Percentiles rank a stretch among this genome's conserved stretches.
Conservation (phyloP, 1,140 invertebrate species). For the Trichogramma pretiosum region DNA sequence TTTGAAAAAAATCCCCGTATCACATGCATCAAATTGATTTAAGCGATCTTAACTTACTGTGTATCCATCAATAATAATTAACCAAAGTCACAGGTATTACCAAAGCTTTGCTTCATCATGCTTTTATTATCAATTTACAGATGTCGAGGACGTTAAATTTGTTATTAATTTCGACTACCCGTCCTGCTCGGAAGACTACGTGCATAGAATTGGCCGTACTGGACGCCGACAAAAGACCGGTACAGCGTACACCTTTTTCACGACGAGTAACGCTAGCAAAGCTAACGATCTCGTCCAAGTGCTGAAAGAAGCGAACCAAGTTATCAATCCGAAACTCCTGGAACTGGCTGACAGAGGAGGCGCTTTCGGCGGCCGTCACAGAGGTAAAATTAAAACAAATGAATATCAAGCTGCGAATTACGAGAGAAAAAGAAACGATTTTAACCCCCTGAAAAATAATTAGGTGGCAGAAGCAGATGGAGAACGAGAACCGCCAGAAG, state of each 20-base stretch:
- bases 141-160: slow-evolving; percentile 99
- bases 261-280: slow-evolving; percentile 83
- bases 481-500: slow-evolving; percentile 32
- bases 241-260: slow-evolving; percentile 98
- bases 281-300: slow-evolving; percentile 87
- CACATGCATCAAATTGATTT: no score
- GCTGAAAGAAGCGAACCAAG: slow-evolving; percentile 90
- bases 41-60: no score
- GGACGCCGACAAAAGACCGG: slow-evolving; percentile 90
- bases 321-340: slow-evolving; percentile 64
- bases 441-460: no score
- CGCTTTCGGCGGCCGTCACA: slow-evolving; percentile 35
- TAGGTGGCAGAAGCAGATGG: slow-evolving; percentile 42
- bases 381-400: slow-evolving; percentile 28
- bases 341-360: slow-evolving; percentile 51
- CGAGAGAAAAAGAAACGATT: no score
- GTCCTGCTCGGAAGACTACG: slow-evolving; percentile 97
- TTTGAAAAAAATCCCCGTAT: no score
- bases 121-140: slow-evolving; percentile 53
- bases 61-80: no score
- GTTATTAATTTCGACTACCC: slow-evolving; percentile 99
- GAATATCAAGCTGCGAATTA: no score
- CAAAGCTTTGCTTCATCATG: slow-evolving; percentile 7
- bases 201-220: slow-evolving; percentile 97
- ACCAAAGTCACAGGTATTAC: no score